Evolutionary conservation across 2,113 vertebrate genomes (phyloP), one percentile per base, ranked within the genome.

Genomic region (Corvus moneduloides): DNA sequence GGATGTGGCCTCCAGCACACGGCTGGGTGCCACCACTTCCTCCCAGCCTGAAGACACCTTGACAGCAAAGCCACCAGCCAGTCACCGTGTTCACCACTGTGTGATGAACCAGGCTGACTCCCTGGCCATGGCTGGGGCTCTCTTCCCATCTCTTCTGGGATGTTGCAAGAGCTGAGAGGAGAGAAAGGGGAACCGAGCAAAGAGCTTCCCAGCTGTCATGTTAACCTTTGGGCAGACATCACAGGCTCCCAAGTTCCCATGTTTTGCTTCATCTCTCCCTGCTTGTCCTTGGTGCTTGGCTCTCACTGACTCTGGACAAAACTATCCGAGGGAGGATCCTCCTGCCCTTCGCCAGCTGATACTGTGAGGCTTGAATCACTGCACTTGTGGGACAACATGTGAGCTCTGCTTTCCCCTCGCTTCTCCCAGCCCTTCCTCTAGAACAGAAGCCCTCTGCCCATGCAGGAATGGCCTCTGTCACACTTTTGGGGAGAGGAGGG

Each of bases 221-320:
- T 63, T 67, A 43, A 43, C 79, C 79, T 92, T 73, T 12, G 67
- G 41, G 44, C 79, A 88, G 35, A 68, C 21, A 32, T 48, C 2
- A 3, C 75, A 59, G 37, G 28, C 56, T 67, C 55, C 55, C 2
- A 6, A 32, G 11, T 90, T 87, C 22, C 55, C n/a, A 28, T 95
- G 91, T 93, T 96, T 94, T 95, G 87, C 81, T 89, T 94, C 39
- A 10, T 67, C 74, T 89, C 87, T 95, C 91, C 37, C 79, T 41
- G 78, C 37, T 85, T 35, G 91, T 85, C 95, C 94, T 94, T 96
- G 89, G 85, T 1, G 11, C 68, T 87, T 6, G 10, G 66, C 54
- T 94, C 5, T 0, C 69, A 63, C 43, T 1, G 1, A 30, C 78
- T 93, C 89, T 4, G 58, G 89, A 87, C 75, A 64, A 94, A 93